These are phyloP conservation scores for Astreopora myriophthalma DNA, from an alignment of 64 coral and sea anemone genomes.

Conservation along the genomic window DNA sequence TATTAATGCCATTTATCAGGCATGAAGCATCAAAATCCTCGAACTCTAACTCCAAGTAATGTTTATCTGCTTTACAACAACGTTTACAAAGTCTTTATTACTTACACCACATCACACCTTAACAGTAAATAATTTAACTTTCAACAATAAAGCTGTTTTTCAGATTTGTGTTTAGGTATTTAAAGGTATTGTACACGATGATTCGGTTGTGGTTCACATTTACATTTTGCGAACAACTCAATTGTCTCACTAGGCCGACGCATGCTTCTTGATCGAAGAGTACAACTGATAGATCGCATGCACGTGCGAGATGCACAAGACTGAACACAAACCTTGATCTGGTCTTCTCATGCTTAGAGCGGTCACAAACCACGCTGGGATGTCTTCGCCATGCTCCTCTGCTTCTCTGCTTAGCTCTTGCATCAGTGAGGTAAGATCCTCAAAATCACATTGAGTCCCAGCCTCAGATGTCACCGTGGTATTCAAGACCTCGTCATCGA, in stretches of 20 bases:
- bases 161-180: background rate
- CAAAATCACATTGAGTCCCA: slow-evolving; percentile 49
- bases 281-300: background rate
- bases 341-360: slow-evolving; percentile 13
- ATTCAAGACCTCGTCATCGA: background rate
- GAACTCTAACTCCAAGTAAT: no score
- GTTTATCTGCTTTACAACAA: background rate
- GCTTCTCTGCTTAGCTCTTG: slow-evolving; percentile 42
- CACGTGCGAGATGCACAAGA: slow-evolving; percentile 7
- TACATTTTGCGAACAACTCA: no score
- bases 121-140: no score
- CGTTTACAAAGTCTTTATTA: no score
- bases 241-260: background rate
- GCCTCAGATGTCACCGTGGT: background rate
- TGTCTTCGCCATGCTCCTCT: slow-evolving; percentile 4
- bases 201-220: no score
- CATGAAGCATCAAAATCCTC: no score
- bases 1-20: no score
- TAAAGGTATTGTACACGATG: background rate
- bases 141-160: background rate
- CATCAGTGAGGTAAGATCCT: slow-evolving; percentile 16
- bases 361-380: slow-evolving; percentile 46
- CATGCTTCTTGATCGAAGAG: background rate
- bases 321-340: slow-evolving; percentile 23
- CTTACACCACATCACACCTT: no score